phyloP scores from a whole-genome alignment of 2,888 invertebrate species.

The Drosophila fungiperda region DNA sequence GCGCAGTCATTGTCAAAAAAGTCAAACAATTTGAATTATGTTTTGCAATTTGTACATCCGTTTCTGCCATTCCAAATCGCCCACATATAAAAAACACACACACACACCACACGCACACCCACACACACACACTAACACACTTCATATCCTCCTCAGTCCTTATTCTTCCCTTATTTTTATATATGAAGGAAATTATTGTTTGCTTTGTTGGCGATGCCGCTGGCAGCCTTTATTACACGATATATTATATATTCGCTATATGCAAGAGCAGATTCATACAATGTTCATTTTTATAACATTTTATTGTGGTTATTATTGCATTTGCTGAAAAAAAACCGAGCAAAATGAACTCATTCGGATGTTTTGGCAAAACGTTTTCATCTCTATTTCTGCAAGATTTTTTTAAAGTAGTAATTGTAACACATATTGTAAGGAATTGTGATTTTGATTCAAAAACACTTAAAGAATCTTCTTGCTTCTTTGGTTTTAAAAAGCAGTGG shows the following conservation, averaged over 20 bases:
- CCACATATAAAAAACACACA: conserved; percentile 34
- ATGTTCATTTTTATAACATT: conserved; percentile 59
- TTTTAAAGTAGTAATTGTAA: neutral
- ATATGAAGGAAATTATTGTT: conserved; percentile 72
- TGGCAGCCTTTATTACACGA: conserved; percentile 59
- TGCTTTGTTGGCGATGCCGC: conserved; percentile 70
- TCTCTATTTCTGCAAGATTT: neutral
- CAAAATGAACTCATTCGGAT: conserved; percentile 18
- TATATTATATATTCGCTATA: conserved; percentile 16
- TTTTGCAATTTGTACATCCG: conserved; percentile 81
- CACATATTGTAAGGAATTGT: neutral
- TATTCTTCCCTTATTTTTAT: conserved; percentile 37
- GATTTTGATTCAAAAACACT: neutral
- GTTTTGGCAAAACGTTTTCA: conserved; percentile 15
- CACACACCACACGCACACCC: conserved; percentile 5
- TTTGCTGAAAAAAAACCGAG: conserved; percentile 44
- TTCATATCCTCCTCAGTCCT: conserved; percentile 5
- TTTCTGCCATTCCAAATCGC: conserved; percentile 57
- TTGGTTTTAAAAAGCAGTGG: neutral
- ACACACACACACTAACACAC: conserved; percentile 5
- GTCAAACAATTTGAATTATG: conserved; percentile 83
- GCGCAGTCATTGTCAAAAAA: conserved; percentile 79
- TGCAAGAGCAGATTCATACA: conserved; percentile 32
- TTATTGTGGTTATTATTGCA: conserved; percentile 78
- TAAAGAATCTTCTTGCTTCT: neutral